These are phyloP conservation scores for Xiphorhynchus elegans DNA, from an alignment of 2,113 vertebrate species.

Conservation along the genomic window DNA sequence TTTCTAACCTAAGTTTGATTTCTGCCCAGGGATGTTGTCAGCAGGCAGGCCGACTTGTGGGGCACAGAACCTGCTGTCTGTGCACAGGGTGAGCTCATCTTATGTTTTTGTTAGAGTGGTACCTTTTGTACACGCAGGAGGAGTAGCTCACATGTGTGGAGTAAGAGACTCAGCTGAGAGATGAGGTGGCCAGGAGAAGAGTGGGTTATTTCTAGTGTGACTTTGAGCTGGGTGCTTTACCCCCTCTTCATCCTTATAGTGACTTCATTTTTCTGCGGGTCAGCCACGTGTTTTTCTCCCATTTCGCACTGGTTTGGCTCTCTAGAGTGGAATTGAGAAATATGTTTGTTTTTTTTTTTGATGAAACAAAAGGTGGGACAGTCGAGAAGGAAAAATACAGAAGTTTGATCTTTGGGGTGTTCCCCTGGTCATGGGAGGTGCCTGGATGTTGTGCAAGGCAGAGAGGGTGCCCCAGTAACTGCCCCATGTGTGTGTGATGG, in stretches of 20 bases:
- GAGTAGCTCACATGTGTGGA: not conserved
- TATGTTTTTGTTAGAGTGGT: not conserved
- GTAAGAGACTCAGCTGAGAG: not conserved
- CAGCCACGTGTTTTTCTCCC: not conserved
- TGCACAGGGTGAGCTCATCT: not conserved
- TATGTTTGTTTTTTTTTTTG: not conserved
- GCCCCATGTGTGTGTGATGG: not conserved
- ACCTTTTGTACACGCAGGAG: not conserved
- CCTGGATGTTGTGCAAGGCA: not conserved
- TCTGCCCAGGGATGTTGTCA: not conserved
- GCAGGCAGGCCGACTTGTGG: not conserved
- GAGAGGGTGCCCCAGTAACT: not conserved
- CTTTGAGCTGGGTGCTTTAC: not conserved
- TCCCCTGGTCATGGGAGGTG: not conserved
- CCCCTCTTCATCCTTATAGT: not conserved
- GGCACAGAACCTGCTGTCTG: not conserved
- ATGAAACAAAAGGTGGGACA: not conserved
- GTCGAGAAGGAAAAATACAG: not conserved
- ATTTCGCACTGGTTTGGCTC: not conserved
- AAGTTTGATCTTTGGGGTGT: not conserved
- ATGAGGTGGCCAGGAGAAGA: not conserved
- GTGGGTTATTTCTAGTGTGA: not conserved
- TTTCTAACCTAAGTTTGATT: not conserved
- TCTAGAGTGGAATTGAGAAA: not conserved
- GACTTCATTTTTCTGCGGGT: not conserved